Conservation (phyloP, 2,888 invertebrate species). For the Sepiola atlantica region DNA sequence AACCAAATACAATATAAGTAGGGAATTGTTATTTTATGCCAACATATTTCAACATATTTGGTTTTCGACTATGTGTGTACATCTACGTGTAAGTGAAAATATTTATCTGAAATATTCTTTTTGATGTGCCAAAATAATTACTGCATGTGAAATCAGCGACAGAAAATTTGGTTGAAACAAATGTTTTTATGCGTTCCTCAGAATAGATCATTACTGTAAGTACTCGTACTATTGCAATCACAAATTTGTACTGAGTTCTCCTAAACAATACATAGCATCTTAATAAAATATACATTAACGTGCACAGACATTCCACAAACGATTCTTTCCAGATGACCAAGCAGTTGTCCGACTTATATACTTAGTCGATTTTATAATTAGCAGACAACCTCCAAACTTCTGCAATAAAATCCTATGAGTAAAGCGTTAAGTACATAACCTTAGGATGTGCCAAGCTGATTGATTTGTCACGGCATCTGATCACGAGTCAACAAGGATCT, state of each 20-base stretch:
- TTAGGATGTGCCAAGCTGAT: neutral
- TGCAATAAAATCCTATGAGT: neutral
- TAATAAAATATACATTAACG: neutral
- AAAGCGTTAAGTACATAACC: slow-evolving; percentile 11
- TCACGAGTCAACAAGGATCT: neutral
- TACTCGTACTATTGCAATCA: neutral
- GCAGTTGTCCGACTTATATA: neutral
- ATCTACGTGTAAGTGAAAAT: too few relatives aligned
- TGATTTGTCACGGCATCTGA: slow-evolving; percentile 8
- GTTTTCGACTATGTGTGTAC: too few relatives aligned
- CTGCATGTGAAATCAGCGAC: neutral
- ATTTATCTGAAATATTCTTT: too few relatives aligned
- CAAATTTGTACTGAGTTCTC: too few relatives aligned
- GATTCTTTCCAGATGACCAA: neutral
- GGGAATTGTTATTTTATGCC: too few relatives aligned
- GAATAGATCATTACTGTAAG: neutral
- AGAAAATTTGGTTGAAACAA: neutral
- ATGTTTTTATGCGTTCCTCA: neutral
- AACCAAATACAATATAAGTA: too few relatives aligned
- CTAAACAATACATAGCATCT: too few relatives aligned
- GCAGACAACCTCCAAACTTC: fast-evolving
- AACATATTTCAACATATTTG: too few relatives aligned
- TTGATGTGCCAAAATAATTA: too few relatives aligned
- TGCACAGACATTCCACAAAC: neutral
- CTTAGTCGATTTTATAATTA: neutral